Conservation (phyloP, 2,888 invertebrate genomes). For the Celastrina argiolus region DNA sequence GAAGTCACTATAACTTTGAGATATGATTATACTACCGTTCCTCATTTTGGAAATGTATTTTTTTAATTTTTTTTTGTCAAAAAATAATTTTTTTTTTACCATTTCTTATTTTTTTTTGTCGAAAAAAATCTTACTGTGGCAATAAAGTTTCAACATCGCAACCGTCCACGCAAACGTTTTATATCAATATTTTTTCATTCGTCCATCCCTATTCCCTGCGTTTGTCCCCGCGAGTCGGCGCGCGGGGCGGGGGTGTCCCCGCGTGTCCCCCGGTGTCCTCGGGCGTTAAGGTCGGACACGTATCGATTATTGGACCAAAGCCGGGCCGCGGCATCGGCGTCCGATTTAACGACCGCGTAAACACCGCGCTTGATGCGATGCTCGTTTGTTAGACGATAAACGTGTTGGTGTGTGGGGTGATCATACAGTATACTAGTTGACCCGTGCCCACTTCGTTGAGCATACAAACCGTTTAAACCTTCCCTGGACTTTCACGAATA, state of each 20-base stretch:
- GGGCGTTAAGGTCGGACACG: background rate
- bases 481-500: too few relatives aligned
- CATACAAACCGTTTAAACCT: too few relatives aligned
- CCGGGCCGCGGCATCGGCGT: background rate
- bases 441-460: too few relatives aligned
- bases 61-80: too few relatives aligned
- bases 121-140: too few relatives aligned
- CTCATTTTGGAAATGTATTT: too few relatives aligned
- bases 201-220: background rate
- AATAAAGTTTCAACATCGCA: too few relatives aligned
- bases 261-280: background rate
- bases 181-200: background rate
- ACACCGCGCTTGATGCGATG: background rate
- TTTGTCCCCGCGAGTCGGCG: background rate
- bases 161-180: too few relatives aligned
- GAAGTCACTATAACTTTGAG: too few relatives aligned
- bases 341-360: conserved; percentile 3
- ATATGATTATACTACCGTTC: too few relatives aligned
- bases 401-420: background rate
- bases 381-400: background rate
- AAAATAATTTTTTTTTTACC: too few relatives aligned
- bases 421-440: background rate
- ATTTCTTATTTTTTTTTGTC: too few relatives aligned
- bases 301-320: conserved; percentile 12
- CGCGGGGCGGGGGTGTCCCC: background rate